Percentiles rank a stretch among this genome's conserved stretches.
phyloP scores from a whole-genome alignment of 2,113 vertebrate species.

The Antechinus stuartii region DNA sequence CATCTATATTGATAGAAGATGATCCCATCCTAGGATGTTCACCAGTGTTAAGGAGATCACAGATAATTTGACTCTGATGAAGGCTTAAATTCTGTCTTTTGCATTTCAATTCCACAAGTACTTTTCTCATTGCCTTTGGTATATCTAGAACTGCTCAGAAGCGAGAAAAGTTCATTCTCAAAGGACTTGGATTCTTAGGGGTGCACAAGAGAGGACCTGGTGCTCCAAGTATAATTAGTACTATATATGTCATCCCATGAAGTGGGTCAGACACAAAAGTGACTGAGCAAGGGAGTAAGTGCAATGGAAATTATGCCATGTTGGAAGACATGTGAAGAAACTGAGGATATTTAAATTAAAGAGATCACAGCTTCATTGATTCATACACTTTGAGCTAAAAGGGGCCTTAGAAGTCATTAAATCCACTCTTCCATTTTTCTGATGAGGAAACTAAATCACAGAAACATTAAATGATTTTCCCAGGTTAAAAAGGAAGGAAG shows the following conservation, averaged over 20 bases:
- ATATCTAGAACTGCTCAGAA: neutral
- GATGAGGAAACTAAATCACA: neutral
- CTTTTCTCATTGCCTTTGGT: neutral
- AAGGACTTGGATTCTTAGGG: neutral
- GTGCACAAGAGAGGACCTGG: neutral
- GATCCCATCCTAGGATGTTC: neutral
- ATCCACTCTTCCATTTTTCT: neutral
- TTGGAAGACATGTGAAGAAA: neutral
- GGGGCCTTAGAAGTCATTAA: neutral
- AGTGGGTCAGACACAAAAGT: no score
- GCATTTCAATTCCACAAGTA: neutral
- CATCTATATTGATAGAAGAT: neutral
- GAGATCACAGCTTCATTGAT: neutral
- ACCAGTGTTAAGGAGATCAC: neutral
- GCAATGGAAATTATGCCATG: neutral
- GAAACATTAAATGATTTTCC: neutral
- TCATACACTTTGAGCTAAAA: neutral
- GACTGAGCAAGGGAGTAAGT: neutral
- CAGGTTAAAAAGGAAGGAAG: neutral
- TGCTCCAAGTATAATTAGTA: neutral
- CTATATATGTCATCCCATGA: neutral
- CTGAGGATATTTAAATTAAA: neutral
- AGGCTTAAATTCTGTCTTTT: neutral
- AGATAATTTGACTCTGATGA: neutral
- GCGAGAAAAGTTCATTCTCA: neutral